Conservation (phyloP, 2,797 vertebrate species). For the Myripristis murdjan region DNA sequence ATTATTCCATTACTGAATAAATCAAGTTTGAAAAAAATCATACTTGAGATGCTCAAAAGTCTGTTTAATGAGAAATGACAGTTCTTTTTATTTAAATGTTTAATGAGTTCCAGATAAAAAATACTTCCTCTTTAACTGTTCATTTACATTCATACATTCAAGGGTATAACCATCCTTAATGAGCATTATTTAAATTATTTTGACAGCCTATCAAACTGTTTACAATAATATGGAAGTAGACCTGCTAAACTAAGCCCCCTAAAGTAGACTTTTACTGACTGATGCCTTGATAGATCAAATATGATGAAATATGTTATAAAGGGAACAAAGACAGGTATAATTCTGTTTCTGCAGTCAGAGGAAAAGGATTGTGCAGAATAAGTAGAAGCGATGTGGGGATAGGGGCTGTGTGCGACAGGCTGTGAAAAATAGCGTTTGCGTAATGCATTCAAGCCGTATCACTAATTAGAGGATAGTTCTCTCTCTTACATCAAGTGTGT, state of each 20-base stretch:
- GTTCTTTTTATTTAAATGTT: not conserved
- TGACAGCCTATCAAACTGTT: slow-evolving; percentile 38
- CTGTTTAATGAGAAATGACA: not conserved
- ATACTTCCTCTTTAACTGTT: slow-evolving; percentile 21
- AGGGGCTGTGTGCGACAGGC: slow-evolving; percentile 28
- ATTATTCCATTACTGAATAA: not conserved
- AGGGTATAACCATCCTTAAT: slow-evolving; percentile 1
- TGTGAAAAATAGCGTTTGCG: slow-evolving; percentile 29
- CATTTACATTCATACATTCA: slow-evolving; percentile 10
- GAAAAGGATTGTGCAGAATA: not conserved
- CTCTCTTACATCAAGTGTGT: not conserved
- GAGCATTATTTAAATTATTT: slow-evolving; percentile 32
- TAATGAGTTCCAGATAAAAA: not conserved
- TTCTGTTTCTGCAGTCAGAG: slow-evolving; percentile 1
- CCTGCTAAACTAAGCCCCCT: not conserved
- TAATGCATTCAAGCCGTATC: slow-evolving; percentile 50
- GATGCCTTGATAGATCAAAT: slow-evolving; percentile 28
- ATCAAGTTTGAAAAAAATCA: not conserved
- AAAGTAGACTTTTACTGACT: slow-evolving; percentile 1
- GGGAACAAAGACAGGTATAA: not conserved
- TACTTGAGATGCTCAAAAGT: not conserved
- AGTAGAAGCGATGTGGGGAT: not conserved
- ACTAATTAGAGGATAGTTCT: slow-evolving; percentile 34
- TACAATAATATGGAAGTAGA: slow-evolving; percentile 17
- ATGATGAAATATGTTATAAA: not conserved